Base-by-base conservation (phyloP, 2,888 invertebrate species). In the Mythimna albipuncta region DNA sequence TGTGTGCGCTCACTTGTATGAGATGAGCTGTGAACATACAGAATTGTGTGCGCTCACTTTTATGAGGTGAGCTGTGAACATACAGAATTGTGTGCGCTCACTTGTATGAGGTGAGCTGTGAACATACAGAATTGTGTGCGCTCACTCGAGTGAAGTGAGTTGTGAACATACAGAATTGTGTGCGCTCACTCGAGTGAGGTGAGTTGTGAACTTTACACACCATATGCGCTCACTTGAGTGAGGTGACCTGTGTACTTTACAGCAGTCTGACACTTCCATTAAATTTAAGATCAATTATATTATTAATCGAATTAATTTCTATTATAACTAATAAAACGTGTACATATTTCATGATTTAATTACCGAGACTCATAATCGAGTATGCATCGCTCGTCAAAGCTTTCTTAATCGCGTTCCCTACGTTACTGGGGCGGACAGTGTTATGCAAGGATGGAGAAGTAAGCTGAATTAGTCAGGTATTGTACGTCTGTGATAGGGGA, bases 331-430 rank as follows among this genome's bases (percentile, higher is more conserved):
- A 77, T 82, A 78, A 73, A 75, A 78, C 62, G 75, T 66, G 47
- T 68, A 68, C 77, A 74, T 84, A 79, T 79, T 75, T 81, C 11
- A 67, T 61, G 7, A 81, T 75, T 75, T 66, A 57, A 75, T 79
- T 82, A 85, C 81, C 70, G 81, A 78, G 67, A 82, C 61, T 69
- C 71, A 75, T 89, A 89, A 91, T 90, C 77, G 81, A 87, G 86
- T 90, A 85, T 77, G 78, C 75, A 84, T 78, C 79, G 82, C 84
- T 86, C 82, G 84, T 92, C 92, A 90, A 90, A 91, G 92, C 87
- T 87, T 86, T 85, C 87, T 79, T 93, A 92, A 93, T 92, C 88
- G 85, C 70, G 83, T 91, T 90, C 82, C 72, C 70, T 72, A 66
- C 79, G 68, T 79, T 65, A 75, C 21, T 76, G 32, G 70, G 35